Evolutionary conservation across 2,888 invertebrate species (phyloP), one percentile per base, ranked within the genome.

Genomic region (Toxonevra muliebris): DNA sequence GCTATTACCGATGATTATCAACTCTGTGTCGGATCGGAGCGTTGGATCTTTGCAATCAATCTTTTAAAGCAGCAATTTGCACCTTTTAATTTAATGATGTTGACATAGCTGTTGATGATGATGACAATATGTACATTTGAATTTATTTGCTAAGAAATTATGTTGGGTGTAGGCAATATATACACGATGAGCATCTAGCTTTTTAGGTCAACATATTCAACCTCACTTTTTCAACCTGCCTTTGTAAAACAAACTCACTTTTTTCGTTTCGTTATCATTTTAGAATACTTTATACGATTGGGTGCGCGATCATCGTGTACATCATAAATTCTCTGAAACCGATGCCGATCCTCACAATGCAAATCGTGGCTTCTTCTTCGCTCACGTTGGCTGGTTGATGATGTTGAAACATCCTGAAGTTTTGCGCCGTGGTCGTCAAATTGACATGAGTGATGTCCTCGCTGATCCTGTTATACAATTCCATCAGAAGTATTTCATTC

Each of bases 361-460:
- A 4, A 89, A 88, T 66, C 88, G 94, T 9, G 96, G 96, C 0
- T 96, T 97, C 86, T 95, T 94, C 87, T 97, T 96, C 86, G 88
- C 96, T 0, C 97, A 97, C 82, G 90, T 96, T 48, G 97, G 97
- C 20, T 97, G 97, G 97, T 87, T 97, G 20, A 91, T 93, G 91
- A 90, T 92, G 89, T 89, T 90, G 76, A 96, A 97, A 82, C 96
- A 96, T 82, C 94, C 95, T 0, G 92, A 93, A 69, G 95, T 97
- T 1, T 86, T 92, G 60, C 86, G 86, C 20, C 91, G 92, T 78
- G 96, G 97, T 40, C 88, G 87, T 64, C 89, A 89, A 76, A 86
- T 96, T n/a, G 94, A 97, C 80, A 90, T 95, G 88, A 90, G 89
- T 45, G 97, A 97, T 81, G 88, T 97, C 20, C 73, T 86, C 40